These are phyloP conservation scores for Agonum fuliginosum DNA, from an alignment of 2,888 invertebrate species.

Conservation along the genomic window DNA sequence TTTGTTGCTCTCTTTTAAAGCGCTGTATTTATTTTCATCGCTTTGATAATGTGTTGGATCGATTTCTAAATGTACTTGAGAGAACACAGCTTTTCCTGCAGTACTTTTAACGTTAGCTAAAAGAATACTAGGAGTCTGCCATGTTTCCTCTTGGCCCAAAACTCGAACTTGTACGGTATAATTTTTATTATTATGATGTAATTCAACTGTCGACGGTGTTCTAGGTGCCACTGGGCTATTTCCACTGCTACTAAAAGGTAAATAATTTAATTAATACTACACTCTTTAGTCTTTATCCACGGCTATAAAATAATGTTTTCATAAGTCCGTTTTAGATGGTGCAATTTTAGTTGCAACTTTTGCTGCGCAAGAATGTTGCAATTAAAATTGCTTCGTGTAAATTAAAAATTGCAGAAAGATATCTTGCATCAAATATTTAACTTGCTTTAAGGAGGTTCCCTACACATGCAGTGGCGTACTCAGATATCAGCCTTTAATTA, in stretches of 20 bases:
- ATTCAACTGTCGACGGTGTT: slow-evolving; percentile 71
- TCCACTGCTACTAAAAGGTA: slow-evolving; percentile 65
- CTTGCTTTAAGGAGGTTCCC: too few relatives aligned
- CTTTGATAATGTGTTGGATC: slow-evolving; percentile 81
- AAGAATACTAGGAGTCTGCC: slow-evolving; percentile 89
- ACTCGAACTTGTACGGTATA: slow-evolving; percentile 86
- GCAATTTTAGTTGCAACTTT: too few relatives aligned
- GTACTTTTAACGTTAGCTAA: slow-evolving; percentile 80
- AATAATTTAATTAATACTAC: neutral
- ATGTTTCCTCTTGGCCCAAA: slow-evolving; percentile 88
- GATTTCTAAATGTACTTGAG: slow-evolving; percentile 87
- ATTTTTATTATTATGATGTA: slow-evolving; percentile 74
- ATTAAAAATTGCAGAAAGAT: too few relatives aligned
- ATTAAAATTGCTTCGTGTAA: slow-evolving; percentile 23
- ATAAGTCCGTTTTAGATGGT: too few relatives aligned
- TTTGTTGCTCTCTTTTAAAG: slow-evolving; percentile 78
- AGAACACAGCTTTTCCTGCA: slow-evolving; percentile 86
- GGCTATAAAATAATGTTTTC: neutral
- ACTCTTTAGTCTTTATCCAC: too few relatives aligned
- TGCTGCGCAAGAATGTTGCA: neutral
- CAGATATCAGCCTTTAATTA: too few relatives aligned
- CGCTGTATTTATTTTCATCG: slow-evolving; percentile 77
- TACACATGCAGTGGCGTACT: too few relatives aligned
- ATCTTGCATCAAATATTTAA: too few relatives aligned
- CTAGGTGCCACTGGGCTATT: slow-evolving; percentile 71